Evolutionary conservation across 1,140 invertebrate genomes (phyloP).

Genomic region (Protaetia brevitarsis): DNA sequence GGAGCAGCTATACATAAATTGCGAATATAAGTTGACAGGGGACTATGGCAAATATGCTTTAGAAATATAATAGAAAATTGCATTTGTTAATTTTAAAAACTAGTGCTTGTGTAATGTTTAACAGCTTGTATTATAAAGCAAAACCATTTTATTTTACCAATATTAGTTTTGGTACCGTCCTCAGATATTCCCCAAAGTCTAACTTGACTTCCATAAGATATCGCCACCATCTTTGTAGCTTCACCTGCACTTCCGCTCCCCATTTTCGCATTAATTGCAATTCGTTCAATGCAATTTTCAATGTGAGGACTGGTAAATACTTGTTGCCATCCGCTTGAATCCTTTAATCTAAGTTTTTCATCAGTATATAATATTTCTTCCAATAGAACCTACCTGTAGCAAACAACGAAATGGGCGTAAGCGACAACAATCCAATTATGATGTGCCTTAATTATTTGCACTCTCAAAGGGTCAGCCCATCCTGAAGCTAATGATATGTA

Average conservation of each 20-base stretch:
- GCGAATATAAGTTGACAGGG: too few species aligned
- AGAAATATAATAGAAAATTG: too few species aligned
- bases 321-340: slow-evolving; percentile 93
- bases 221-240: slow-evolving; percentile 81
- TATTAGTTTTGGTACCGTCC: slow-evolving; percentile 70
- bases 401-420: slow-evolving; percentile 92
- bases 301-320: slow-evolving; percentile 92
- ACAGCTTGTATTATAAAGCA: too few species aligned
- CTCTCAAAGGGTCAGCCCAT: slow-evolving; percentile 82
- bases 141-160: slow-evolving; percentile 69
- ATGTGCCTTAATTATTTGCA: slow-evolving; percentile 94
- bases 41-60: too few species aligned
- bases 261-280: slow-evolving; percentile 94
- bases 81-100: too few species aligned
- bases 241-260: slow-evolving; percentile 56
- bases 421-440: slow-evolving; percentile 97
- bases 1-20: too few species aligned
- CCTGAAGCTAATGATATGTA: slow-evolving; percentile 51
- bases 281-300: slow-evolving; percentile 83
- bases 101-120: too few species aligned
- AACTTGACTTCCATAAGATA: slow-evolving; percentile 81
- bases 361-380: neutral
- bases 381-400: slow-evolving; percentile 69
- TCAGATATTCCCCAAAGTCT: slow-evolving; percentile 87
- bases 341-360: slow-evolving; percentile 72